These are phyloP conservation scores for Eurytoma californica DNA, from an alignment of 2,888 invertebrate genomes.

Conservation along the genomic window DNA sequence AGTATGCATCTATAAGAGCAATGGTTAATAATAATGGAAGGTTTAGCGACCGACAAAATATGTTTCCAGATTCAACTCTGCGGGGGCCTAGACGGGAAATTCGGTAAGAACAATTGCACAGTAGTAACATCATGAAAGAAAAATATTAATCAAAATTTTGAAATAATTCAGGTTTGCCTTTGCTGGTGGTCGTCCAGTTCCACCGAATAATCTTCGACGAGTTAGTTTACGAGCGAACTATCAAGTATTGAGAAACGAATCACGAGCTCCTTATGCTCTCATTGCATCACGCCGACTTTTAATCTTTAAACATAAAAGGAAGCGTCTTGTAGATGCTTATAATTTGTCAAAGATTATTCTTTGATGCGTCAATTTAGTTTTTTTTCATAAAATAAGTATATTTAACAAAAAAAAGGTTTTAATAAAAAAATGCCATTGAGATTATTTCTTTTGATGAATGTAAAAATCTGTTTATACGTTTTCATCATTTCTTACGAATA, in stretches of 20 bases:
- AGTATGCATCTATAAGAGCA: constrained; percentile 68
- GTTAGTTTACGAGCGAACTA: constrained; percentile 72
- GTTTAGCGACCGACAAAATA: constrained; percentile 67
- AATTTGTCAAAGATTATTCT: constrained; percentile 61
- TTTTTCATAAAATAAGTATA: constrained; percentile 24
- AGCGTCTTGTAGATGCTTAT: constrained; percentile 63
- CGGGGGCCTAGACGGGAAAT: constrained; percentile 71
- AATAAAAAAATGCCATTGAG: neutral
- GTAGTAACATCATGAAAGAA: constrained; percentile 14
- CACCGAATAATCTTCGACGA: constrained; percentile 69
- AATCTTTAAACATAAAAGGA: constrained; percentile 69
- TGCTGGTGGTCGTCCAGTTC: constrained; percentile 72
- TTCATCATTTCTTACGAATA: constrained; percentile 48
- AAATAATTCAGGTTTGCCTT: constrained; percentile 68
- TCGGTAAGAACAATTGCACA: constrained; percentile 61
- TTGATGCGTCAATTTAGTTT: constrained; percentile 47
- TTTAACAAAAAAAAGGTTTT: constrained; percentile 44
- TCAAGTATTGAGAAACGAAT: constrained; percentile 71
- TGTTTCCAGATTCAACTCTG: constrained; percentile 71
- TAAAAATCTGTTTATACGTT: constrained; percentile 45
- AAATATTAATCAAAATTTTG: neutral
- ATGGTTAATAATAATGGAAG: constrained; percentile 55
- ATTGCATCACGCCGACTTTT: constrained; percentile 71
- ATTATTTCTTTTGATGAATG: constrained; percentile 38
- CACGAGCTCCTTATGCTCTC: constrained; percentile 69